Conservation (phyloP, 2,797 vertebrate species). For the Gallinago solitaria region DNA sequence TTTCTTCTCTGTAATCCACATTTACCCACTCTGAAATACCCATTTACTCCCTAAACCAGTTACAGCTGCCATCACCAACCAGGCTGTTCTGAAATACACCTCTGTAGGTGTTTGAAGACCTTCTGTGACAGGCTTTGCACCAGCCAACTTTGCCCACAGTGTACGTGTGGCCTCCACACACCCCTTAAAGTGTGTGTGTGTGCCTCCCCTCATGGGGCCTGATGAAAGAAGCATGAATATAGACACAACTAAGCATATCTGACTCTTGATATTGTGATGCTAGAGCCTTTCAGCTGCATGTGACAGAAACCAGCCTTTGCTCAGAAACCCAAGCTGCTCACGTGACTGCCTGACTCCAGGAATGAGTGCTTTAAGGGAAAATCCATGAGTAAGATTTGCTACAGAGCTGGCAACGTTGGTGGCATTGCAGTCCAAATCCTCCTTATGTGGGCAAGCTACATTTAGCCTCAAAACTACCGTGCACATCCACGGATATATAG, state of each 20-base stretch:
- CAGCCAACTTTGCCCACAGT: neutral
- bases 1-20: neutral
- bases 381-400: neutral
- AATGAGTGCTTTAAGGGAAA: neutral
- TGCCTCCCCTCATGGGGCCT: accelerated
- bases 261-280: neutral
- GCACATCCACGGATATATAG: neutral
- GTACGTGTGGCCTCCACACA: accelerated
- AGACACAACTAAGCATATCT: neutral
- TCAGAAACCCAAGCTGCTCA: neutral
- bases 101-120: neutral
- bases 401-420: accelerated
- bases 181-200: neutral
- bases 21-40: neutral
- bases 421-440: neutral
- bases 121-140: neutral
- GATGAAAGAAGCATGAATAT: neutral
- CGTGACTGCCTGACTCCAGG: neutral
- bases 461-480: neutral
- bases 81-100: neutral
- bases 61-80: neutral
- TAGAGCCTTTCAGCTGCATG: neutral
- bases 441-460: accelerated
- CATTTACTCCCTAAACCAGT: neutral
- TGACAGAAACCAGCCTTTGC: neutral